These are phyloP conservation scores for Venusia cambrica DNA, from an alignment of 2,888 invertebrate species.

Conservation along the genomic window DNA sequence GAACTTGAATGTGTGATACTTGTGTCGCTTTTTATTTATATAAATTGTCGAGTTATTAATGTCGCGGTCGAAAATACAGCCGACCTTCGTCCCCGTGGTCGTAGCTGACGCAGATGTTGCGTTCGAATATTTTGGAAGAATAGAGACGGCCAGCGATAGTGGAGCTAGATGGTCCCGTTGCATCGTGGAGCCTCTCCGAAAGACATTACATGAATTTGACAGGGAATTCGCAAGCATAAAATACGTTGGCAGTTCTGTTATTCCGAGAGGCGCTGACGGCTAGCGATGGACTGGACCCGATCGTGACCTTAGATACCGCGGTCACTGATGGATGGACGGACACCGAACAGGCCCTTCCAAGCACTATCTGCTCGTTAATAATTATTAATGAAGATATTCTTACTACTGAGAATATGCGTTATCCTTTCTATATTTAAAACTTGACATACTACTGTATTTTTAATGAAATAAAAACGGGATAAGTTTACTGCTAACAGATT, in stretches of 20 bases:
- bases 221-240: conserved; percentile 2
- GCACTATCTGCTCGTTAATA: conserved; percentile 1
- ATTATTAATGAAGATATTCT: conserved; percentile 2
- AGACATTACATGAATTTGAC: conserved; percentile 7
- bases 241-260: not conserved
- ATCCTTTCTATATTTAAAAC: too few species aligned
- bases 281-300: too few species aligned
- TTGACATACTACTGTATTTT: too few species aligned
- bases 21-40: conserved; percentile 16
- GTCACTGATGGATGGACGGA: conserved; percentile 12
- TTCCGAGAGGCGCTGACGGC: conserved; percentile 4
- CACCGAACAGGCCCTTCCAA: not conserved
- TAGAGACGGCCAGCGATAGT: conserved; percentile 6
- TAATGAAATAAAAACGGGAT: too few species aligned
- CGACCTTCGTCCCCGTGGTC: conserved; percentile 27
- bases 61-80: conserved; percentile 26
- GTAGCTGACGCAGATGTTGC: conserved; percentile 18
- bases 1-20: conserved; percentile 25
- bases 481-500: too few species aligned
- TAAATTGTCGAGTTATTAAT: conserved; percentile 24
- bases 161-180: not conserved
- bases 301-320: too few species aligned
- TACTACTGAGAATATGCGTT: not conserved
- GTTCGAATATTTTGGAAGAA: conserved; percentile 10
- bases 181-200: not conserved